phyloP scores from a whole-genome alignment of 2,113 vertebrate species.

The Melanocharis versteri region DNA sequence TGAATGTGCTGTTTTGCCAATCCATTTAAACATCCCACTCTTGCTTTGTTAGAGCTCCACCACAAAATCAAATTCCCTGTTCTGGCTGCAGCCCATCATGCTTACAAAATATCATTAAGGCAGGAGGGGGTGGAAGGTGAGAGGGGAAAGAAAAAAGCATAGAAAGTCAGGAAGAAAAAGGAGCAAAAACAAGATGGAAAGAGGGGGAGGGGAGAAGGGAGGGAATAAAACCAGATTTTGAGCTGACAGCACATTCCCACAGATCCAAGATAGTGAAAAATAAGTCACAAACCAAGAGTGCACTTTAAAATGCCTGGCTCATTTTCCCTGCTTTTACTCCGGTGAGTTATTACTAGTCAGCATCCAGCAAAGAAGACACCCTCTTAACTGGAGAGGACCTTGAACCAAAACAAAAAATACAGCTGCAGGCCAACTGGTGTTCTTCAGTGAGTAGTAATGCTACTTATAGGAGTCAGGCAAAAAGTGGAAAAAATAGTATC shows the following conservation, averaged over 20 bases:
- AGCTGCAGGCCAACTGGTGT: not conserved
- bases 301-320: not conserved
- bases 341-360: not conserved
- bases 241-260: not conserved
- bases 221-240: not conserved
- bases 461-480: not conserved
- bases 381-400: not conserved
- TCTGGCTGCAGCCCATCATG: not conserved
- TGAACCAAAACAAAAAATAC: not conserved
- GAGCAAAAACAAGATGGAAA: not conserved
- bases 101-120: not conserved
- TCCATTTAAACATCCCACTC: not conserved
- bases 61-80: not conserved
- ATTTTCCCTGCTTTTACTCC: not conserved
- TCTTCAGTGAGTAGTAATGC: not conserved
- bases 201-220: rapidly evolving
- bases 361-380: not conserved
- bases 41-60: not conserved
- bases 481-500: not conserved
- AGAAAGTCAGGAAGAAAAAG: not conserved
- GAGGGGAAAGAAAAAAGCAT: not conserved
- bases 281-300: not conserved
- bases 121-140: rapidly evolving
- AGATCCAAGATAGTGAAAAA: not conserved
- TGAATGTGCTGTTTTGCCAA: not conserved